A percentile compares a stretch with the other conserved stretches of the same genome.
phyloP scores from a whole-genome alignment of 2,113 vertebrate species.

The Acanthochromis polyacanthus region DNA sequence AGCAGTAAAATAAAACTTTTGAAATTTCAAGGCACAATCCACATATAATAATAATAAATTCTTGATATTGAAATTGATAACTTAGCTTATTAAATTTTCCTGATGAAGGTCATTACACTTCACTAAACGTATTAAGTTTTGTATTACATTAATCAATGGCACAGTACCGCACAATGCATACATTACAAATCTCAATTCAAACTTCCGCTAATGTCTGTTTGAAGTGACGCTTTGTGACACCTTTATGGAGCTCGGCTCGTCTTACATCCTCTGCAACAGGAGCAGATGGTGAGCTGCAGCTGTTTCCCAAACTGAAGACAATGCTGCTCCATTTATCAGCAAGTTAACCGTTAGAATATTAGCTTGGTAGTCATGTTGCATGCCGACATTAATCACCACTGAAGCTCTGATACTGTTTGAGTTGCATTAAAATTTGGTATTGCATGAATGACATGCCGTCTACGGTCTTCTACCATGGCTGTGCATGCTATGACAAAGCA shows the following conservation, averaged over 20 bases:
- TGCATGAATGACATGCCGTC: no score
- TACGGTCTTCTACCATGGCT: no score
- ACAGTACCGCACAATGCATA: no score
- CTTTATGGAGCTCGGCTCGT: neutral
- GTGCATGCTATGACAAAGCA: no score
- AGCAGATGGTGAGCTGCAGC: conserved; percentile 2
- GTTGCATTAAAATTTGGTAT: no score
- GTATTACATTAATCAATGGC: neutral
- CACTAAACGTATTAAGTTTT: neutral
- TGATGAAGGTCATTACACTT: neutral
- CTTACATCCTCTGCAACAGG: neutral
- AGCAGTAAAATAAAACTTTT: no score
- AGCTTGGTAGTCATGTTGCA: neutral
- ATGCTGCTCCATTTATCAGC: neutral
- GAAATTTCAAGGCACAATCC: no score
- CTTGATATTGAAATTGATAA: no score
- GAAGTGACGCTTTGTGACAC: neutral
- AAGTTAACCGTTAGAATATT: neutral
- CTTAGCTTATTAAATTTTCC: no score
- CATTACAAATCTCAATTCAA: no score
- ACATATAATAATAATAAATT: no score
- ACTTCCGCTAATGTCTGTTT: neutral
- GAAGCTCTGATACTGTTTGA: neutral
- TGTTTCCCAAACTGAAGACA: neutral
- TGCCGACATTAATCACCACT: neutral